Evolutionary conservation across 2,888 invertebrate species (phyloP).

Genomic region (Andrena fulva): DNA sequence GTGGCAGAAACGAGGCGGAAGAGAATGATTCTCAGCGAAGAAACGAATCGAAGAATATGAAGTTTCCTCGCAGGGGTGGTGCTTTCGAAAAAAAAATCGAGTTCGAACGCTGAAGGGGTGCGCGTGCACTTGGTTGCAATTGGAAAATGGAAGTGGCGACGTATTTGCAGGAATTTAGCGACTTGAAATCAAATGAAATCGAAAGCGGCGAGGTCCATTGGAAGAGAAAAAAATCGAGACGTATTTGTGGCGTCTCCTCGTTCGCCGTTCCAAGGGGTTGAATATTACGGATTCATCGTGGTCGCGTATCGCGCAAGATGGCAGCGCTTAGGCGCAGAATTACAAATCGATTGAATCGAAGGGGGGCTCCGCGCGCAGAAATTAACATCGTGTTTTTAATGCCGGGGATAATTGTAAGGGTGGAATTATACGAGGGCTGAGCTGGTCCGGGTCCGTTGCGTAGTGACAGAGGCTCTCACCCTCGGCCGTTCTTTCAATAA

Average conservation of each 20-base stretch:
- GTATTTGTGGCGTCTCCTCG: neutral
- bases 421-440: constrained; percentile 83
- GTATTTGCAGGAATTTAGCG: too few relatives aligned
- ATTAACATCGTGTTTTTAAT: constrained; percentile 85
- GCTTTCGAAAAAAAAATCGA: neutral
- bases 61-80: neutral
- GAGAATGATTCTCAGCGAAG: neutral
- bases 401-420: constrained; percentile 84
- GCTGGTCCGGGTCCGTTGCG: constrained; percentile 75
- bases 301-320: constrained; percentile 70
- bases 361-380: constrained; percentile 80
- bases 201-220: neutral
- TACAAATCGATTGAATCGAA: constrained; percentile 84
- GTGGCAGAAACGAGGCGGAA: constrained; percentile 16
- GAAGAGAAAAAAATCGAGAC: neutral
- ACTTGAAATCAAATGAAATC: neutral
- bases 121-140: too few relatives aligned
- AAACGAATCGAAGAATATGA: neutral
- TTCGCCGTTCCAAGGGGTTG: neutral
- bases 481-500: constrained; percentile 43
- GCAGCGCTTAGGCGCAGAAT: constrained; percentile 79
- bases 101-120: neutral
- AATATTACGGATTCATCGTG: constrained; percentile 64
- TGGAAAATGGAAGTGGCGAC: too few relatives aligned
- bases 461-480: constrained; percentile 77